Evolutionary conservation across 2,888 invertebrate species (phyloP).

Genomic region (Synergus japonicus): DNA sequence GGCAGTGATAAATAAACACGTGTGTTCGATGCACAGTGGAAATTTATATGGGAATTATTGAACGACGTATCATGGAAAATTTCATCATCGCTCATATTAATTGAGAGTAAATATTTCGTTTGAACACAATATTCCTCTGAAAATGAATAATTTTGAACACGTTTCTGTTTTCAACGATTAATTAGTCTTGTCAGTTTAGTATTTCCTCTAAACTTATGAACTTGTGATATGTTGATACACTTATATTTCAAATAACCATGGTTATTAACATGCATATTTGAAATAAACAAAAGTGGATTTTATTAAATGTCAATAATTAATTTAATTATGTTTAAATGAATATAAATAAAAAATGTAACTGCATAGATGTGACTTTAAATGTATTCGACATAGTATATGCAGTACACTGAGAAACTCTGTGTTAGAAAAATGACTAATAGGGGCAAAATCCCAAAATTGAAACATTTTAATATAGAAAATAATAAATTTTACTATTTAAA

Average conservation of each 20-base stretch:
- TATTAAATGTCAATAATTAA: background rate
- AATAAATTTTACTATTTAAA: no score
- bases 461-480: no score
- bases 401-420: no score
- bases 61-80: constrained; percentile 38
- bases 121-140: background rate
- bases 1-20: constrained; percentile 55
- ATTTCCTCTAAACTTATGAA: background rate
- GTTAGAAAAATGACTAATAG: no score
- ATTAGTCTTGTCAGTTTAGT: background rate
- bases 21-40: constrained; percentile 50
- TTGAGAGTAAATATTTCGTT: background rate
- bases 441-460: no score
- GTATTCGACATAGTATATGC: background rate
- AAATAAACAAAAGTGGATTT: background rate
- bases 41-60: constrained; percentile 50
- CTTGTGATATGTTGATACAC: background rate
- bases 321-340: background rate
- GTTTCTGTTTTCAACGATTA: background rate
- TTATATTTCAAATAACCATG: background rate
- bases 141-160: background rate
- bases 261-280: no score
- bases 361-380: background rate
- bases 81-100: background rate
- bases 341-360: background rate